A percentile compares a stretch with the other conserved stretches of the same genome.
Conservation (phyloP, 37 sponge, comb jelly and placozoan genomes). For the Diacarnus erythraeanus region DNA sequence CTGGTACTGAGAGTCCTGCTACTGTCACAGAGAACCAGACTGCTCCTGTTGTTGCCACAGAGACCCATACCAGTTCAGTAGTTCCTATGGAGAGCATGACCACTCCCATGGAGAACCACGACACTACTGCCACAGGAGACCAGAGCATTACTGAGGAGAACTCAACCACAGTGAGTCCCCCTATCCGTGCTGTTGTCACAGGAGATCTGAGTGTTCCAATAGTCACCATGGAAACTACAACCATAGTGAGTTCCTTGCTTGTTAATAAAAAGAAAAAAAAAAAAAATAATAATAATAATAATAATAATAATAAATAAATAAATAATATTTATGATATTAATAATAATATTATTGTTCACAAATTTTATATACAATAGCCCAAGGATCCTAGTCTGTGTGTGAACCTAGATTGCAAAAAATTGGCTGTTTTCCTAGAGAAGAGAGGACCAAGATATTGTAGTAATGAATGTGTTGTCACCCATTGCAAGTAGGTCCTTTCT, state of each 20-base stretch:
- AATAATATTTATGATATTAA: no score
- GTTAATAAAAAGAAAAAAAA: no score
- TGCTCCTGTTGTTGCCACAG: not conserved
- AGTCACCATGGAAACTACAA: not conserved
- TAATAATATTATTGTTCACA: no score
- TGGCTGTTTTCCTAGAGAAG: conserved; percentile 42
- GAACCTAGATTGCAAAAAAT: conserved; percentile 57
- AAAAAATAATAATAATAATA: no score
- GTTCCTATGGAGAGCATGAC: not conserved
- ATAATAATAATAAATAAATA: no score
- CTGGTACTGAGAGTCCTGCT: not conserved
- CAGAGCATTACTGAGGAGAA: no score
- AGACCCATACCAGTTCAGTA: not conserved
- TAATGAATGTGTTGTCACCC: conserved; percentile 72
- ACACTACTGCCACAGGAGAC: no score
- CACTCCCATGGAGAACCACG: not conserved
- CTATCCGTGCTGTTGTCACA: no score
- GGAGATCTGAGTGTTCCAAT: not conserved
- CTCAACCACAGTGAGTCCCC: conserved; percentile 1
- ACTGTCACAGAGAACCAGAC: not conserved
- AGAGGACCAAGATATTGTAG: conserved; percentile 76
- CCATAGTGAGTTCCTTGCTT: no score
- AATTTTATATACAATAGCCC: no score
- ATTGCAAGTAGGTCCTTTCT: conserved; percentile 75
- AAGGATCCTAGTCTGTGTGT: conserved; percentile 45